phyloP scores from a whole-genome alignment of 2,113 vertebrate species.

The Corvus moneduloides region DNA sequence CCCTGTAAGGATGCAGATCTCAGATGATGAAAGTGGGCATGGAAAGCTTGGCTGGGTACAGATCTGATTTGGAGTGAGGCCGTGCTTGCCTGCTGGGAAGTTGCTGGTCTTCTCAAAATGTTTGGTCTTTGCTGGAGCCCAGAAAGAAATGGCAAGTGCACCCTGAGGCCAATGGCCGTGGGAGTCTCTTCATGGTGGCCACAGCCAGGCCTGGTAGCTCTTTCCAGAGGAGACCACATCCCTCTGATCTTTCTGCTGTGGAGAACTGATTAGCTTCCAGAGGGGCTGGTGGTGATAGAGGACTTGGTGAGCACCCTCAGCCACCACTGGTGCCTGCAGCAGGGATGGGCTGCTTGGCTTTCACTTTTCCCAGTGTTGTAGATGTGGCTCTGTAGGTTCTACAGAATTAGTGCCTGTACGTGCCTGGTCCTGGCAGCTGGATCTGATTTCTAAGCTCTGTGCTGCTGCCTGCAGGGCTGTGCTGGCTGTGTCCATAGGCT shows the following conservation, averaged over 20 bases:
- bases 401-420: background rate
- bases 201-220: background rate
- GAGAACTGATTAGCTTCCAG: background rate
- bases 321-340: background rate
- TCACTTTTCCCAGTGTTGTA: background rate
- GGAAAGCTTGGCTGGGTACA: background rate
- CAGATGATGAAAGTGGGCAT: background rate
- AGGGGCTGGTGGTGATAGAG: background rate
- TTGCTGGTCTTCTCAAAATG: background rate
- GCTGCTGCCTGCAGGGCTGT: background rate
- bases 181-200: background rate
- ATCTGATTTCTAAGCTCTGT: background rate
- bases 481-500: background rate
- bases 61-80: background rate
- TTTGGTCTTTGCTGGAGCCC: background rate
- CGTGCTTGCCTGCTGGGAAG: background rate
- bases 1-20: conserved; percentile 42
- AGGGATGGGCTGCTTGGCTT: background rate
- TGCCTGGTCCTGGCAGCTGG: background rate
- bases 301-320: background rate
- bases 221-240: background rate
- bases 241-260: background rate
- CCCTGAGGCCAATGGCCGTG: background rate
- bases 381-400: background rate
- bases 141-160: background rate